Percentiles rank a stretch among this genome's conserved stretches.
phyloP scores from a whole-genome alignment of 2,888 invertebrate species.

The Asteroscopus sphinx region DNA sequence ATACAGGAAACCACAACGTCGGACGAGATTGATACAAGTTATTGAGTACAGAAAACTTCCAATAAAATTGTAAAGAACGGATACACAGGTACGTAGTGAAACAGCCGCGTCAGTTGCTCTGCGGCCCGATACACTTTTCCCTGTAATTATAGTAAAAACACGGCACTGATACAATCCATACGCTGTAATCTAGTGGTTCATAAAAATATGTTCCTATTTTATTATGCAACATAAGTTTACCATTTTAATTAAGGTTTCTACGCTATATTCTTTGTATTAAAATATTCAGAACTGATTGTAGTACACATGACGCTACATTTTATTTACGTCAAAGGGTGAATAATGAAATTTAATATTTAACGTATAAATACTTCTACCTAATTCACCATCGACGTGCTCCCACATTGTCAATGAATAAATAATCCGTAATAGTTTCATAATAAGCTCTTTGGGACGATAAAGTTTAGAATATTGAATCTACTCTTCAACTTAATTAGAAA shows the following conservation, averaged over 20 bases:
- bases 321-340: slow-evolving; percentile 42
- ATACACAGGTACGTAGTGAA: slow-evolving; percentile 60
- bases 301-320: slow-evolving; percentile 19
- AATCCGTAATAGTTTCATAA: slow-evolving; percentile 42
- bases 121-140: slow-evolving; percentile 67
- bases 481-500: slow-evolving; percentile 78
- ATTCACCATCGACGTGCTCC: slow-evolving; percentile 58
- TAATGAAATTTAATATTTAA: slow-evolving; percentile 31
- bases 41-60: slow-evolving; percentile 70
- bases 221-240: slow-evolving; percentile 15
- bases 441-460: slow-evolving; percentile 62
- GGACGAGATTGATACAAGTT: slow-evolving; percentile 73
- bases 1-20: slow-evolving; percentile 71
- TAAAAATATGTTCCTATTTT: slow-evolving; percentile 58
- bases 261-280: slow-evolving; percentile 13
- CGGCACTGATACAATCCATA: slow-evolving; percentile 66
- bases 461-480: slow-evolving; percentile 70
- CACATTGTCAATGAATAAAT: slow-evolving; percentile 64
- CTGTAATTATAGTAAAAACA: slow-evolving; percentile 75
- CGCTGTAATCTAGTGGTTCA: slow-evolving; percentile 56
- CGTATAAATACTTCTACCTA: slow-evolving; percentile 14
- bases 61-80: slow-evolving; percentile 70
- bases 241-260: not conserved
- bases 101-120: slow-evolving; percentile 69
- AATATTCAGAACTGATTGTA: slow-evolving; percentile 35